Evolutionary conservation across 2,113 vertebrate species (phyloP).

Genomic region (Deroptyus accipitrinus): DNA sequence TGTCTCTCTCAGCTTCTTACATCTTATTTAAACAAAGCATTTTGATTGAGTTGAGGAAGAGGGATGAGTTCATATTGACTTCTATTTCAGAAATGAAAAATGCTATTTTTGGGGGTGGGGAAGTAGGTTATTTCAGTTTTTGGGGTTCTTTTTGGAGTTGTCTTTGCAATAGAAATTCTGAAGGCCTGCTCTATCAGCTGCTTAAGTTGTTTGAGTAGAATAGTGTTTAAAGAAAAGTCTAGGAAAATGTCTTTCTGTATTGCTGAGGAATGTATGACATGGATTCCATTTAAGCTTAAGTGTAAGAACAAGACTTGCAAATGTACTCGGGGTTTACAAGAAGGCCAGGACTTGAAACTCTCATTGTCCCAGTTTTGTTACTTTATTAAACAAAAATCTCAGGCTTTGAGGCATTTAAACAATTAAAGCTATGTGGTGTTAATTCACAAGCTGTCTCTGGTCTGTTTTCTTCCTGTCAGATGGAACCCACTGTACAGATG

Average conservation of each 20-base stretch:
- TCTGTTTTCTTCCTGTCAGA: slow-evolving; percentile 34
- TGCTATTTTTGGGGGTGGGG: neutral
- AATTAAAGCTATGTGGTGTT: neutral
- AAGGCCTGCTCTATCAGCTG: neutral
- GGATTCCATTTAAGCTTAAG: neutral
- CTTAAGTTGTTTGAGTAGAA: neutral
- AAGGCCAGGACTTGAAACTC: neutral
- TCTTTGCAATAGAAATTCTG: neutral
- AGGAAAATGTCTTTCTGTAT: neutral
- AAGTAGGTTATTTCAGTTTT: neutral
- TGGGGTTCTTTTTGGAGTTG: neutral
- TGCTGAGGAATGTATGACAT: neutral
- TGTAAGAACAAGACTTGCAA: neutral
- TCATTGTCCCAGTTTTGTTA: neutral
- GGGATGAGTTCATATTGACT: neutral
- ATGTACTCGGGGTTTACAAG: neutral
- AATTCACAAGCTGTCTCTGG: neutral
- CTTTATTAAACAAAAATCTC: neutral
- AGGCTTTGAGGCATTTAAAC: neutral
- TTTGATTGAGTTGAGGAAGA: neutral
- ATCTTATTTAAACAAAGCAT: neutral
- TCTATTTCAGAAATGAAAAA: neutral
- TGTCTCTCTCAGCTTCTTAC: neutral
- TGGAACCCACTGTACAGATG: slow-evolving; percentile 36
- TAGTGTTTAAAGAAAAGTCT: neutral